Percentiles rank a stretch among this genome's conserved stretches.
phyloP scores from a whole-genome alignment of 2,113 vertebrate genomes.

The Camelus dromedarius region DNA sequence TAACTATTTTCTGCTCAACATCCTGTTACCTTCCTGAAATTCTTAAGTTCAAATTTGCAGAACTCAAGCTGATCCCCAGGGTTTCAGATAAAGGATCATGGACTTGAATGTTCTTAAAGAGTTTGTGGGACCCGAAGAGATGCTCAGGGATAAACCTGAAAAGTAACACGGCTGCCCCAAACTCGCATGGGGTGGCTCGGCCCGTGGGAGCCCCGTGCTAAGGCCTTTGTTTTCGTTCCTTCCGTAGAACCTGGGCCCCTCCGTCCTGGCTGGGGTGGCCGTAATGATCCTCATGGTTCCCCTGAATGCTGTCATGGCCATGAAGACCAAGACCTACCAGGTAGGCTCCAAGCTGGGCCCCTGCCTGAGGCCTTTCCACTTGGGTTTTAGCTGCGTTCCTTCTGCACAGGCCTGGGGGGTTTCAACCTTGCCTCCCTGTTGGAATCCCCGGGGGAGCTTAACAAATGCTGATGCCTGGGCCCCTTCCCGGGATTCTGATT shows the following conservation, averaged over 20 bases:
- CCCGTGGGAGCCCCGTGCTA: fast-evolving
- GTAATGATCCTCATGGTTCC: conserved; percentile 98
- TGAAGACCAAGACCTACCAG: conserved; percentile 99
- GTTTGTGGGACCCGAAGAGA: not conserved
- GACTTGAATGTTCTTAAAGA: not conserved
- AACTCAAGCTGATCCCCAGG: not conserved
- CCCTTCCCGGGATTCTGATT: not conserved
- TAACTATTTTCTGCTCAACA: not conserved
- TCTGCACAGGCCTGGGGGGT: not conserved
- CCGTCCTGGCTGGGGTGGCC: conserved; percentile 95
- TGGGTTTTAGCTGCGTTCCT: not conserved
- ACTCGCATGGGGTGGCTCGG: fast-evolving
- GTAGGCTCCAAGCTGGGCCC: conserved; percentile 79
- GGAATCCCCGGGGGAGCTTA: not conserved
- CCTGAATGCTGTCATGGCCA: conserved; percentile 95
- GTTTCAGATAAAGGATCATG: not conserved
- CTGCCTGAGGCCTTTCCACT: too few species aligned
- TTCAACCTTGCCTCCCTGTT: not conserved
- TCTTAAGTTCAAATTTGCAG: not conserved
- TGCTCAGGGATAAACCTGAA: not conserved
- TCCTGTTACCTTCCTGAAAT: not conserved
- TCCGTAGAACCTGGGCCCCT: conserved; percentile 94
- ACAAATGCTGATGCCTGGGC: not conserved
- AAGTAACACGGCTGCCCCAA: fast-evolving
- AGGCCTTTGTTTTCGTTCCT: not conserved